These are phyloP conservation scores for Schizopygopsis malacanthus DNA, from an alignment of 2,797 vertebrate genomes.

Conservation along the genomic window DNA sequence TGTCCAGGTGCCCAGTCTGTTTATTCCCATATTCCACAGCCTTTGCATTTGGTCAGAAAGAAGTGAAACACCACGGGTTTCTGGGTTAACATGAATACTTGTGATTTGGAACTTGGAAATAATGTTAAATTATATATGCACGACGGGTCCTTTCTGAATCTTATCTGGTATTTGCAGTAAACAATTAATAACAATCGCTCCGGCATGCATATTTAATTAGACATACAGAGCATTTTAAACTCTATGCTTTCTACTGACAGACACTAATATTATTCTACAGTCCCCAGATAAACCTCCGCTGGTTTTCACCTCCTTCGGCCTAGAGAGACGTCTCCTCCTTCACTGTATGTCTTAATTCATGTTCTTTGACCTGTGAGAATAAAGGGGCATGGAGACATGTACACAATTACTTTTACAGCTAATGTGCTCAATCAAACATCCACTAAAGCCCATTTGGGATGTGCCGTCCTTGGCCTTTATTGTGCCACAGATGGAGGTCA, in stretches of 20 bases:
- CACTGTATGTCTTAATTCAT: conserved; percentile 47
- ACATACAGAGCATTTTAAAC: conserved; percentile 1
- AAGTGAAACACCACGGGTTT: neutral
- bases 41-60: neutral
- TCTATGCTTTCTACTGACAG: neutral
- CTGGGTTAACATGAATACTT: neutral
- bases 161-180: conserved; percentile 21
- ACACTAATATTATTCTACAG: neutral
- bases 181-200: conserved; percentile 39
- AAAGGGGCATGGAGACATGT: conserved; percentile 38
- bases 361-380: conserved; percentile 50
- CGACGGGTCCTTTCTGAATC: neutral
- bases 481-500: conserved; percentile 51
- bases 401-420: conserved; percentile 55
- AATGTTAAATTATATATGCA: conserved; percentile 20
- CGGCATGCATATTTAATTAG: conserved; percentile 28
- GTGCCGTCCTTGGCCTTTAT: conserved; percentile 41
- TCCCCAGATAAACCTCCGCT: neutral
- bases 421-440: conserved; percentile 55
- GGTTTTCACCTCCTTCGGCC: conserved; percentile 1
- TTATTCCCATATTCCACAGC: neutral
- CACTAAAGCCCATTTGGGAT: conserved; percentile 52
- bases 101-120: neutral
- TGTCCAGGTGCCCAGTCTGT: neutral
- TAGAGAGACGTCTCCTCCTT: neutral